These are phyloP conservation scores for Odontocerum albicorne DNA, from an alignment of 2,888 invertebrate genomes.

Conservation along the genomic window DNA sequence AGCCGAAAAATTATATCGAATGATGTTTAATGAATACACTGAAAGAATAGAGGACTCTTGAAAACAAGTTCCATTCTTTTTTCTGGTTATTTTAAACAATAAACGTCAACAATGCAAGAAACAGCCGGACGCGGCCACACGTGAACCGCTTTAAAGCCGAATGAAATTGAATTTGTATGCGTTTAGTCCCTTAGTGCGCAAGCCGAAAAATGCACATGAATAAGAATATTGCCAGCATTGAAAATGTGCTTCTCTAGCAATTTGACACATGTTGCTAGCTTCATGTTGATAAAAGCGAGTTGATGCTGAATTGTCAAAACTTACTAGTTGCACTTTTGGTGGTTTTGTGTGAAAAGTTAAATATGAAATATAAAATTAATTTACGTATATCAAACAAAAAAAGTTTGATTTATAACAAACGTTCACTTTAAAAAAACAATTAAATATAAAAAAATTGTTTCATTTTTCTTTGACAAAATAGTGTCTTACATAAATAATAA, in stretches of 20 bases:
- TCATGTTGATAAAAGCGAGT: no score
- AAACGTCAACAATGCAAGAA: slow-evolving; percentile 25
- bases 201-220: slow-evolving; percentile 19
- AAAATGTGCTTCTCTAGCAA: slow-evolving; percentile 4
- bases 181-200: slow-evolving; percentile 5
- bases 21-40: not conserved
- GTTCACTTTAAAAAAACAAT: no score
- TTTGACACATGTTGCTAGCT: slow-evolving; percentile 3
- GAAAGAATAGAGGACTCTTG: not conserved
- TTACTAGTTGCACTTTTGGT: no score
- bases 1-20: not conserved
- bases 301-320: no score
- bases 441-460: no score
- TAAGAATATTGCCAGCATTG: not conserved
- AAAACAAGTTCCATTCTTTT: slow-evolving; percentile 18
- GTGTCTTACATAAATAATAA: no score
- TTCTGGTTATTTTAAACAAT: slow-evolving; percentile 11
- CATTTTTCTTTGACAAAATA: no score
- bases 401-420: no score
- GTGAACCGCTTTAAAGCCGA: slow-evolving; percentile 6
- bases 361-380: no score
- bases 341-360: no score
- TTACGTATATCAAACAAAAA: no score
- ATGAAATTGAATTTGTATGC: slow-evolving; percentile 8
- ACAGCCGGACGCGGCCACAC: slow-evolving; percentile 7